Percentiles rank a stretch among this genome's conserved stretches.
These are phyloP conservation scores for Nomada lathburiana DNA, from an alignment of 2,888 invertebrate genomes.

Conservation along the genomic window DNA sequence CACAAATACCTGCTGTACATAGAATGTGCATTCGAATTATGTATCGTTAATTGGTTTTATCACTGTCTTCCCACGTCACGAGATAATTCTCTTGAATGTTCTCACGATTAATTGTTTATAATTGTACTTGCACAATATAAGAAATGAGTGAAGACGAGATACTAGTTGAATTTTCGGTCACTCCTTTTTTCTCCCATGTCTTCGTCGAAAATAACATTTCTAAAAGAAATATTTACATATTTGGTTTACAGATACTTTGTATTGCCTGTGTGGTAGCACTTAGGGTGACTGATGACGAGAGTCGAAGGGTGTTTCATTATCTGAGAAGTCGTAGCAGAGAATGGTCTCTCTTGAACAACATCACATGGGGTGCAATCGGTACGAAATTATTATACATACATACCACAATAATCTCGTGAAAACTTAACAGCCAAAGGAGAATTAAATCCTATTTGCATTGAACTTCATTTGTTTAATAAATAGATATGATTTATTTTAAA, in stretches of 20 bases:
- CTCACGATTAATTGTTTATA: conserved; percentile 42
- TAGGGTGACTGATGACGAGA: conserved; percentile 90
- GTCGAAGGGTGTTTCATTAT: conserved; percentile 88
- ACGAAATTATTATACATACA: conserved; percentile 31
- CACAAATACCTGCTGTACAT: no score
- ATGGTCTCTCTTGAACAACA: conserved; percentile 90
- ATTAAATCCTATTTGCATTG: not conserved
- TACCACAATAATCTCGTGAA: no score
- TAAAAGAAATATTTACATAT: not conserved
- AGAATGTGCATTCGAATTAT: not conserved
- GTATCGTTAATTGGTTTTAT: conserved; percentile 20
- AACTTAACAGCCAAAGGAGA: not conserved
- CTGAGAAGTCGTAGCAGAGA: conserved; percentile 90
- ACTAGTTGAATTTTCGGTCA: not conserved
- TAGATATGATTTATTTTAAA: no score
- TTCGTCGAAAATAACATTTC: not conserved
- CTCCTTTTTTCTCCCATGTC: not conserved
- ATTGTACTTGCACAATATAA: conserved; percentile 14
- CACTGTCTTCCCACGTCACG: conserved; percentile 11
- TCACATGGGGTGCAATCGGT: conserved; percentile 90
- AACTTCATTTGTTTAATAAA: not conserved
- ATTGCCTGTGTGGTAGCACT: conserved; percentile 89
- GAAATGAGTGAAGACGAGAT: not conserved
- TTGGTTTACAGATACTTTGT: conserved; percentile 86
- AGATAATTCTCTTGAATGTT: conserved; percentile 18